A percentile compares a stretch with the other conserved stretches of the same genome.
phyloP scores from a whole-genome alignment of 2,888 invertebrate genomes.

The Pandemis heparana region DNA sequence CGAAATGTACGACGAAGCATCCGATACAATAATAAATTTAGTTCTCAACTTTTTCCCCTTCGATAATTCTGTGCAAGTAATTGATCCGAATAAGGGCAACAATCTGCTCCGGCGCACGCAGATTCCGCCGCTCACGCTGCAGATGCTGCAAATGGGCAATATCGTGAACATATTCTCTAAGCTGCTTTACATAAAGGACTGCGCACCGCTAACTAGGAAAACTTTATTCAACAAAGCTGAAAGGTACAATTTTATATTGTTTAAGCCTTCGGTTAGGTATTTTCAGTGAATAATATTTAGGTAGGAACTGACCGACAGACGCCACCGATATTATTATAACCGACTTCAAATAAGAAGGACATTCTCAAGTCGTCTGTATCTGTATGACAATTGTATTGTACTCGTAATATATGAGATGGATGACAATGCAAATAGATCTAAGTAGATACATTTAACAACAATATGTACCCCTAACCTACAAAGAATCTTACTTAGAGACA shows the following conservation, averaged over 20 bases:
- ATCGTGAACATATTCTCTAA: conserved; percentile 90
- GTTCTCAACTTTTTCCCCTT: conserved; percentile 90
- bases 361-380: too few relatives aligned
- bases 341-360: too few relatives aligned
- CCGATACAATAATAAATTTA: conserved; percentile 89
- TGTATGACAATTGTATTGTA: too few relatives aligned
- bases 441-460: too few relatives aligned
- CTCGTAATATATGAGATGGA: too few relatives aligned
- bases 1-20: conserved; percentile 94
- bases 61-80: conserved; percentile 93
- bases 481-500: too few relatives aligned
- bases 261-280: not conserved
- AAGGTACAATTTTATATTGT: not conserved
- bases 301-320: not conserved
- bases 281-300: not conserved
- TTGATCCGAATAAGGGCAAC: conserved; percentile 85
- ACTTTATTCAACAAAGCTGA: conserved; percentile 65
- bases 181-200: conserved; percentile 88
- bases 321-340: too few relatives aligned
- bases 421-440: too few relatives aligned
- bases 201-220: conserved; percentile 89
- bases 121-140: conserved; percentile 86
- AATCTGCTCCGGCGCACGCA: conserved; percentile 87
- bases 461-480: too few relatives aligned
- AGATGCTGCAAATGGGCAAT: conserved; percentile 91